Evolutionary conservation across 1,140 invertebrate species (phyloP), one percentile per base, ranked within the genome.

Genomic region (Sitobion miscanthi): DNA sequence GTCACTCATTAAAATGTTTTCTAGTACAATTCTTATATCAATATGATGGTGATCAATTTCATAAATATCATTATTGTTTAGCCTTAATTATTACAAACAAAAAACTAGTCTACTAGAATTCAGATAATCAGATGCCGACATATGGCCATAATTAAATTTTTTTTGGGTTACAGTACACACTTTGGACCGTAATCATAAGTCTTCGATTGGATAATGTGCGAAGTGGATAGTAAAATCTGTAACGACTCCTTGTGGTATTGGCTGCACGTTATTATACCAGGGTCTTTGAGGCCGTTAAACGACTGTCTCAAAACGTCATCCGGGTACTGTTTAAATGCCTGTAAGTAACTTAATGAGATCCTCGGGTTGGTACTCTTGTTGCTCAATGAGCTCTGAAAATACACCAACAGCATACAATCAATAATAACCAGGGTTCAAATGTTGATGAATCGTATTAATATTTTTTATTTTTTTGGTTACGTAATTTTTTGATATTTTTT

Each of bases 171-270:
- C 0, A n/a, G 9, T 92, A 85, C 69, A 77, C 57, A 93, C 91
- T 93, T 93, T 83, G 91, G 14, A 54, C 69, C n/a, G 2, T 93
- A 93, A 52, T 86, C 82, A 93, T 93, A 93, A 93, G 91, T 93
- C 30, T 86, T 93, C 54, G 91, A 93, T 42, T 93, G 91, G 8
- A 93, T 93, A 57, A 93, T 85, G 17, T 93, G 91, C 0, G 91
- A n/a, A n/a, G 91, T 93, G 4, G 91, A 85, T 9, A 93, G 49
- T 85, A 93, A 93, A 86, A 93, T 52, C 25, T 93, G 91, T 25
- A 93, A 2, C 2, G 91, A 93, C 20, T 85, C 49, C 45, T 93
- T 93, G 82, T 93, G 91, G 42, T 93, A 93, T 25, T 86, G 91
- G 57, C 91, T 93, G 14, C 91, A 93, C 6, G 91, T 93, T 85